phyloP scores from a whole-genome alignment of 2,888 invertebrate species.

The Napeogenes sylphis region DNA sequence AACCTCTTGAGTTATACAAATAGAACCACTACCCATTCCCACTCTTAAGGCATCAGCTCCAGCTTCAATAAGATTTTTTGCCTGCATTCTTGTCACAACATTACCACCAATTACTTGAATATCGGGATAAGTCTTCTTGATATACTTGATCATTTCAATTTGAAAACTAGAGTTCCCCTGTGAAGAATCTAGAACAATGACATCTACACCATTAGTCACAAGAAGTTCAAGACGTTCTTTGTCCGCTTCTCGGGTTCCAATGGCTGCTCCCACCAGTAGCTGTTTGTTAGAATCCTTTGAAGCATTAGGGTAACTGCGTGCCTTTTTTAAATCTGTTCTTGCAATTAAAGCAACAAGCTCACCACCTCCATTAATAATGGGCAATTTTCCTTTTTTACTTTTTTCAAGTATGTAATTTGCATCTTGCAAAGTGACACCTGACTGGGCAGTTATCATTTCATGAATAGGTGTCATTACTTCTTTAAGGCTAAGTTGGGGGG shows the following conservation, averaged over 20 bases:
- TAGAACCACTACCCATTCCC: conserved; percentile 99
- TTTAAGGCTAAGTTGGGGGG: conserved; percentile 81
- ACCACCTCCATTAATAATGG: conserved; percentile 89
- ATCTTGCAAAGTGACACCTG: conserved; percentile 92
- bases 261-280: conserved; percentile 94
- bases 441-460: conserved; percentile 92
- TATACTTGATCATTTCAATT: conserved; percentile 94
- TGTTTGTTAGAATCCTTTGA: conserved; percentile 98
- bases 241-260: conserved; percentile 92
- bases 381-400: conserved; percentile 96
- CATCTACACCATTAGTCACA: conserved; percentile 94
- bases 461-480: conserved; percentile 91
- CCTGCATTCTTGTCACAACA: conserved; percentile 97
- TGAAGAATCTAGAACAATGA: conserved; percentile 97
- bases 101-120: conserved; percentile 97
- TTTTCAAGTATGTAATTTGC: conserved; percentile 96
- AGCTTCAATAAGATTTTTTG: conserved; percentile 97
- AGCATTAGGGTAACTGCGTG: conserved; percentile 96
- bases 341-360: conserved; percentile 97
- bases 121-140: conserved; percentile 90
- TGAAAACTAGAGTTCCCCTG: conserved; percentile 98
- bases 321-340: conserved; percentile 98
- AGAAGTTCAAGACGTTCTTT: conserved; percentile 87
- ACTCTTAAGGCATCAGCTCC: conserved; percentile 98
- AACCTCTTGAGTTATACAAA: conserved; percentile 99